phyloP scores from a whole-genome alignment of 2,888 invertebrate genomes.

The Eretmocerus hayati region DNA sequence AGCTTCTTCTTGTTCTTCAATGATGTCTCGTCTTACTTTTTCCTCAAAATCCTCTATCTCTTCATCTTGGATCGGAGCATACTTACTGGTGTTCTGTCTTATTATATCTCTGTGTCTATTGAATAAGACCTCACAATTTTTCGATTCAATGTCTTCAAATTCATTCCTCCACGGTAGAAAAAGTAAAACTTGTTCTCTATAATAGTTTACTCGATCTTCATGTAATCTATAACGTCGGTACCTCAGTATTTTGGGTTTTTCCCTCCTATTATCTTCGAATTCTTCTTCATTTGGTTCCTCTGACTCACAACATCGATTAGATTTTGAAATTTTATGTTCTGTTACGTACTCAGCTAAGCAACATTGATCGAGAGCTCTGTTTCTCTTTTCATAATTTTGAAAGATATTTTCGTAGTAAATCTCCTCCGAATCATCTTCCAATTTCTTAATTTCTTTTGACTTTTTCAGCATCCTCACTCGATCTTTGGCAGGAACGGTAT shows the following conservation, averaged over 20 bases:
- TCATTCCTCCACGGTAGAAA: slow-evolving; percentile 17
- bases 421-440: slow-evolving; percentile 13
- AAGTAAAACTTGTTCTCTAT: slow-evolving; percentile 16
- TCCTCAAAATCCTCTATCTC: too few species aligned
- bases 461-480: slow-evolving; percentile 14
- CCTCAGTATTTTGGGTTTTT: slow-evolving; percentile 11
- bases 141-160: slow-evolving; percentile 1
- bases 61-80: too few species aligned
- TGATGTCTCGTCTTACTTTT: too few species aligned
- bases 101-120: slow-evolving; percentile 4
- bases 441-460: slow-evolving; percentile 5
- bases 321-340: slow-evolving; percentile 1
- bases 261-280: neutral
- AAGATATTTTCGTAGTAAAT: slow-evolving; percentile 11
- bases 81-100: slow-evolving; percentile 7
- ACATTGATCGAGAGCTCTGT: slow-evolving; percentile 11
- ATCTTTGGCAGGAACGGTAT: slow-evolving; percentile 14
- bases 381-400: slow-evolving; percentile 12
- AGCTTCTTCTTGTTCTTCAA: too few species aligned
- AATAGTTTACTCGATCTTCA: slow-evolving; percentile 12
- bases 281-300: too few species aligned
- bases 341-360: slow-evolving; percentile 16
- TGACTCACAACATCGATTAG: too few species aligned
- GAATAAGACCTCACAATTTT: neutral
- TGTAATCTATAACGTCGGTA: slow-evolving; percentile 14